Conservation (phyloP, 2,888 invertebrate species). For the Cabera pusaria region DNA sequence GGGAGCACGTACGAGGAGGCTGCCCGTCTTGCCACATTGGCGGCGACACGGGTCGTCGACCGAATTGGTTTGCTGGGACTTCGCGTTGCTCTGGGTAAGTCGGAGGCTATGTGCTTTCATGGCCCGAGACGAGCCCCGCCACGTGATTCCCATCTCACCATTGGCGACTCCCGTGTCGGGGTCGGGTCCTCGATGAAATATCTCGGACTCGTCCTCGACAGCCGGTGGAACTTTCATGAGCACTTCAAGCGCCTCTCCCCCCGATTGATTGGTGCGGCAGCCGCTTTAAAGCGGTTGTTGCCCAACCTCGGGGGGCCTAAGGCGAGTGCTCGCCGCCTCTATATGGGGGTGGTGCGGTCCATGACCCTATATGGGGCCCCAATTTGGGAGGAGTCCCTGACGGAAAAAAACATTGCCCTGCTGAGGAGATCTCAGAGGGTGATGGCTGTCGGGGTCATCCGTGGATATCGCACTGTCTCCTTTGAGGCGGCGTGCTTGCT, state of each 20-base stretch:
- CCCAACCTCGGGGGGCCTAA: not conserved
- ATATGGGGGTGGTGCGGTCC: not conserved
- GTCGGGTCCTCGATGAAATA: slow-evolving; percentile 7
- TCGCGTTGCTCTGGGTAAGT: slow-evolving; percentile 8
- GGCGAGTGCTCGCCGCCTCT: not conserved
- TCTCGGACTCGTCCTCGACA: slow-evolving; percentile 16
- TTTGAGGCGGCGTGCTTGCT: slow-evolving; percentile 10
- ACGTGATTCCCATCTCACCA: not conserved
- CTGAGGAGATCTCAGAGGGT: slow-evolving; percentile 3
- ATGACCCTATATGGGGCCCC: slow-evolving; percentile 7
- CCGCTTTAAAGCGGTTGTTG: slow-evolving; percentile 1
- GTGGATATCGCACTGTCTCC: slow-evolving; percentile 15
- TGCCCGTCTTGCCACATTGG: not conserved
- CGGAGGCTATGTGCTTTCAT: slow-evolving; percentile 5
- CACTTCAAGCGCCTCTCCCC: slow-evolving; percentile 1
- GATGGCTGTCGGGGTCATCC: slow-evolving; percentile 2
- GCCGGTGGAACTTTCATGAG: slow-evolving; percentile 12
- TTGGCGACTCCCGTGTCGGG: not conserved
- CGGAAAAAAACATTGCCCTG: not conserved
- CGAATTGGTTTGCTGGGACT: slow-evolving; percentile 2
- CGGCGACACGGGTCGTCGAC: not conserved
- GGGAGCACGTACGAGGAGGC: not conserved
- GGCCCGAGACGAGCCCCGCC: not conserved
- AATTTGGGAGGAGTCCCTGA: not conserved
- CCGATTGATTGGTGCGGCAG: slow-evolving; percentile 1